Base-by-base conservation (phyloP, 2,797 vertebrate genomes). In the Cossypha polioptera region DNA sequence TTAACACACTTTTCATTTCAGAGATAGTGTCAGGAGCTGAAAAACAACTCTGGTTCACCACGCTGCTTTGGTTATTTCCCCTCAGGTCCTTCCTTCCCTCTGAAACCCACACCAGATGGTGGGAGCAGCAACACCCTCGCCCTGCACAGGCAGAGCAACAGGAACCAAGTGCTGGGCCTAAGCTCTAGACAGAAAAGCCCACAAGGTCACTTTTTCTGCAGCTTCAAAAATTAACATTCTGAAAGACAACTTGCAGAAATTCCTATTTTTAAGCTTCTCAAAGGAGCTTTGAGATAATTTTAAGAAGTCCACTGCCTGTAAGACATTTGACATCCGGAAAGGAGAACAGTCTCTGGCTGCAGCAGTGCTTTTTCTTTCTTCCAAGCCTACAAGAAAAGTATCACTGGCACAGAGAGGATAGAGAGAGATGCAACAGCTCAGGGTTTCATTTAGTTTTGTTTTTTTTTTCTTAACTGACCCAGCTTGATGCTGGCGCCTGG, bases 211-310 rank as follows among this genome's bases (percentile, higher is more conserved):
- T 57, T 90, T 4, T 84, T 61, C 38, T 87, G 43, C 55, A 53
- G 42, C 62, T 96, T 73, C 69, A 63, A 69, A 69, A 75, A 92
- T 75, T 89, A 90, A 61, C 61, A 26, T 59, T 92, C 84, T 48
- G 40, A 96, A 86, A 62, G 69, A 40, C 40, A 93, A 77, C 72
- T 72, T 74, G 50, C 26, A 88, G 68, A 36, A 85, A 72, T 36
- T 82, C 58, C 66, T 83, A 62, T 72, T 94, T 92, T 90, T 77
- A 91, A 81, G 79, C 76, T 96, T 75, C 62, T 89, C 79, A 90
- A 73, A 94, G 43, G 55, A 92, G 51, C 69, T 74, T 76, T 88
- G 58, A 86, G 69, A 63, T 40, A 9, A 61, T 80, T 89, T 86
- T 62, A 54, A 74, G 65, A 63, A 71, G 61, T 19, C 40, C 61